Evolutionary conservation across 2,113 vertebrate genomes (phyloP), one percentile per base, ranked within the genome.

Genomic region (Thunnus thynnus): DNA sequence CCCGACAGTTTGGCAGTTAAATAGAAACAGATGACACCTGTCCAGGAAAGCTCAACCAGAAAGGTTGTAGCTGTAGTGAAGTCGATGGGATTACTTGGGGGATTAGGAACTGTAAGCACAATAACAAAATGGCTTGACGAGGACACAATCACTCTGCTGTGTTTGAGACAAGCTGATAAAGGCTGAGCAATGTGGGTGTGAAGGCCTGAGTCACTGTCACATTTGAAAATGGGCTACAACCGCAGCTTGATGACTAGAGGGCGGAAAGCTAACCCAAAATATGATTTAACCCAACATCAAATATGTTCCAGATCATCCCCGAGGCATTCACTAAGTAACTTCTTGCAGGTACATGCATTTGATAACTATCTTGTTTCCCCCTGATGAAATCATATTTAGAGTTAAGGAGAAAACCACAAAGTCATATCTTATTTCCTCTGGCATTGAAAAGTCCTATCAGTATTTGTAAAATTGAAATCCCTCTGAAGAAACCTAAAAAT

Each of bases 51-150:
- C 84, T 86, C 61, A 64, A 67, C 41, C 46, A 48, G 69, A 76
- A 83, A 54, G 82, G 86, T 85, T 78, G 60, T 79, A 65, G 86
- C 86, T 74, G 86, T 66, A 65, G 73, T 72, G 80, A 74, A 89
- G 85, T 91, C 61, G 68, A 88, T 90, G 84, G 92, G 93, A 94
- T 95, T 95, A 95, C 86, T 81, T 72, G 58, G 52, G 78, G 93
- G 94, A 95, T 94, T 95, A 92, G 85, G 75, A 80, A 70, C 72
- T 83, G 85, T 93, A 93, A 93, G 58, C 85, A 90, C 81, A 86
- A 91, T 91, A 93, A 91, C 84, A 90, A 92, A 94, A 94, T 85
- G 84, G 80, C 86, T 90, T 73, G 69, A 88, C 60, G 44, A 88
- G 69, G 88, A 91, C 90, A 93, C 81, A 91, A 87, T 94, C 87